Conservation (phyloP, 2,888 invertebrate species). For the Stenodema calcarata region DNA sequence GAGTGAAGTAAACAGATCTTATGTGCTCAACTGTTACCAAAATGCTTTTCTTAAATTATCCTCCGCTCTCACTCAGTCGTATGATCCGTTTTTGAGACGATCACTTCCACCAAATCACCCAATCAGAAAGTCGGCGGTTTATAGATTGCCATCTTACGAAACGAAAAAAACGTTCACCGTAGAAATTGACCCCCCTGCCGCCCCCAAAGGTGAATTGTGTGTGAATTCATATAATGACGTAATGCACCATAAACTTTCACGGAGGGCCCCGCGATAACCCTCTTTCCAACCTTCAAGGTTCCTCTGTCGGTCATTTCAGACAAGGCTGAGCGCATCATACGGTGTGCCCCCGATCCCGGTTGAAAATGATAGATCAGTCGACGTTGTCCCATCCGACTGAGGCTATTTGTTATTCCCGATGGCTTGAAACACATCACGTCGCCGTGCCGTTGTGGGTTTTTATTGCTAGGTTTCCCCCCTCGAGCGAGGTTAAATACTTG, state of each 20-base stretch:
- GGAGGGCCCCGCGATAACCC: background rate
- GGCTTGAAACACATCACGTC: background rate
- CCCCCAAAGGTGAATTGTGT: background rate
- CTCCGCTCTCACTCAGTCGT: no score
- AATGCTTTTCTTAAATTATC: no score
- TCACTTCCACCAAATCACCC: background rate
- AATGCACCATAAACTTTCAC: background rate
- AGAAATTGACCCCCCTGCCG: background rate
- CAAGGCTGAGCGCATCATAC: constrained; percentile 7
- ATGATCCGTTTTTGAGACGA: background rate
- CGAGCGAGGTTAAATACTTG: background rate
- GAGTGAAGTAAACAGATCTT: no score
- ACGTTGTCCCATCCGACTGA: background rate
- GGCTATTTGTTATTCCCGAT: background rate
- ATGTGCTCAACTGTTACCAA: no score
- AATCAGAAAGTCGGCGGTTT: background rate
- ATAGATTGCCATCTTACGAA: background rate
- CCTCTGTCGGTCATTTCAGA: constrained; percentile 1
- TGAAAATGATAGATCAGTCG: background rate
- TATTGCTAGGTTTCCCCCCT: background rate
- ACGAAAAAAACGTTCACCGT: background rate
- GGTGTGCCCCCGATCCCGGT: background rate
- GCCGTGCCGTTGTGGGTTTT: background rate
- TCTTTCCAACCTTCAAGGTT: background rate
- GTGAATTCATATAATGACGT: background rate